These are phyloP conservation scores for Platyscapa corneri DNA, from an alignment of 1,140 invertebrate species.

Conservation along the genomic window DNA sequence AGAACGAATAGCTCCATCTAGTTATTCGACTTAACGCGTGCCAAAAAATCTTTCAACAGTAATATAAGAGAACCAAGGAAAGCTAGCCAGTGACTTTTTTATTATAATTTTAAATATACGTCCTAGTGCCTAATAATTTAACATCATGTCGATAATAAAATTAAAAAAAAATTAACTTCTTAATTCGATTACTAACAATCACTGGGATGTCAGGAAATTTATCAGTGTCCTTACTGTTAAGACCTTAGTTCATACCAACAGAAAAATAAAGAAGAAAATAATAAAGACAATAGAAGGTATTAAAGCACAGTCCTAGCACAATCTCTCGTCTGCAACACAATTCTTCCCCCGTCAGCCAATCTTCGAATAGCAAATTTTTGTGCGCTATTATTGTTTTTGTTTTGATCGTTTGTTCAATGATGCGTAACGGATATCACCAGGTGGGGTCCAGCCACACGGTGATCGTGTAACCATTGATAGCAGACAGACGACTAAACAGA, in stretches of 20 bases:
- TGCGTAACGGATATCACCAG: conserved; percentile 65
- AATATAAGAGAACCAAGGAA: conserved; percentile 35
- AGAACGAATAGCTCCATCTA: not conserved
- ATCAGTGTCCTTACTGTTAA: conserved; percentile 49
- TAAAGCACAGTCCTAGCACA: conserved; percentile 44
- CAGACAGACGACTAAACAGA: conserved; percentile 68
- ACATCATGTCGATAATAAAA: conserved; percentile 44
- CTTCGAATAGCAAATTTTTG: conserved; percentile 63
- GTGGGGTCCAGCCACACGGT: conserved; percentile 73
- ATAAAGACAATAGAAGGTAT: conserved; percentile 25
- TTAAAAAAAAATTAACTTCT: conserved; percentile 25
- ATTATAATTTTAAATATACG: conserved; percentile 13
- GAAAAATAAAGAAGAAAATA: conserved; percentile 52
- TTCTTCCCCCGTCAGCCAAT: conserved; percentile 54
- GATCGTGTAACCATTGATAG: conserved; percentile 69
- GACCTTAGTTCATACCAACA: conserved; percentile 54
- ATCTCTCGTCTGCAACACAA: conserved; percentile 54
- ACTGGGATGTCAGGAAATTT: conserved; percentile 45
- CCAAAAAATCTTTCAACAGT: conserved; percentile 9
- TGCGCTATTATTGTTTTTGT: conserved; percentile 62
- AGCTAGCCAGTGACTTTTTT: conserved; percentile 10
- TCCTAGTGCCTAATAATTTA: conserved; percentile 40
- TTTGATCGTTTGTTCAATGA: not conserved
- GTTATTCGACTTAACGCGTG: not conserved
- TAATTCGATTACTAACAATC: conserved; percentile 33